Evolutionary conservation across 2,888 invertebrate species (phyloP), one percentile per base, ranked within the genome.

Genomic region (Lepas anatifera): DNA sequence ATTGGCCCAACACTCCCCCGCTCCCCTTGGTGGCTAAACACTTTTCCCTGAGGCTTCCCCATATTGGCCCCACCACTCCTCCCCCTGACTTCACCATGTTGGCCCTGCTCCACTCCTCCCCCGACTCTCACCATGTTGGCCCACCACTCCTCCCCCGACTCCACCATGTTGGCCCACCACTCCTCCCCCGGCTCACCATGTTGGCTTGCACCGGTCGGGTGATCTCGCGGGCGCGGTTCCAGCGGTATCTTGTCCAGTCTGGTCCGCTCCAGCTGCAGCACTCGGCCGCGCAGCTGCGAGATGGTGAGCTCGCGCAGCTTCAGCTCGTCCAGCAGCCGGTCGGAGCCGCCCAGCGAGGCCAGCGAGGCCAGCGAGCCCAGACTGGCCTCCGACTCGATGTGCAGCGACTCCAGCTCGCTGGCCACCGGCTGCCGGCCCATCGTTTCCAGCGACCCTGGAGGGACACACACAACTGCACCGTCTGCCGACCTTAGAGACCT

Each of bases 241-340:
- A 75, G 70, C 13, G 77, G 77, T 27, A 76, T 73, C 68, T 76
- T 76, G 69, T 77, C 77, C 73, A 76, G 75, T 58, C 75, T 67
- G 11, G 75, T 76, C 70, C 75, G 76, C 70, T 77, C 77, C 74
- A 77, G 71, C 70, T 77, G 75, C 66, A 76, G 71, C 25, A 77
- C 72, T 43, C 76, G 72, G 39, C 74, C 72, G 67, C 77, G 74
- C 16, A 77, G 75, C 71, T 77, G 77, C 46, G 73, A 73, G 70
- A 76, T 77, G 68, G 76, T 76, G 72, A 75, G 73, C 71, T 77
- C 77, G 43, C 76, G 76, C 52, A 76, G 70, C 35, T 73, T 73
- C 29, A 73, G 72, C 37, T 73, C 73, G 46, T 73, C 73, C n/a
- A 72, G 67, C 25, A 73, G 71, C n/a, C 72, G 69, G 70, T 72